A percentile compares a stretch with the other conserved stretches of the same genome.
These are phyloP conservation scores for Orcinus orca DNA, from an alignment of 2,113 vertebrate species.

Conservation along the genomic window DNA sequence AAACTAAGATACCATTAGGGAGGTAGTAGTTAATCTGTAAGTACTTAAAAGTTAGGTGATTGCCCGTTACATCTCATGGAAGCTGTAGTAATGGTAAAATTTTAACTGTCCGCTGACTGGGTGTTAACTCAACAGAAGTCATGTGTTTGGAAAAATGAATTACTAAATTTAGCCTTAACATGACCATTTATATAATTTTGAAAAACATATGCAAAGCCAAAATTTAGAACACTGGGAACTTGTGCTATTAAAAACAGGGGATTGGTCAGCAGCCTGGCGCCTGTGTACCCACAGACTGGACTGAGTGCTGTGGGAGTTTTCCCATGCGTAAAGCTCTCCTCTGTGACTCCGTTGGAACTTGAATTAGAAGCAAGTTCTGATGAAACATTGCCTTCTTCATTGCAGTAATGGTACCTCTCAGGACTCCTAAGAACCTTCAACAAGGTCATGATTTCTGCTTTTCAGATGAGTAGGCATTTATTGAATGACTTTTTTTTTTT, in stretches of 20 bases:
- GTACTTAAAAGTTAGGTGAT: background rate
- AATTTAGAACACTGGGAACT: background rate
- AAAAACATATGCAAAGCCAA: background rate
- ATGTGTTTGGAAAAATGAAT: background rate
- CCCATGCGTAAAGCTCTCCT: background rate
- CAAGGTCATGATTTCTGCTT: background rate
- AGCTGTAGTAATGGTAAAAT: background rate
- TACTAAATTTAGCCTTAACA: background rate
- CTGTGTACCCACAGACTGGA: background rate
- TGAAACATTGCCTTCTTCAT: background rate
- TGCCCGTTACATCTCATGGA: background rate
- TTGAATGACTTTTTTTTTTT: background rate
- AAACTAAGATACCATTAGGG: background rate
- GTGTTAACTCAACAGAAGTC: background rate
- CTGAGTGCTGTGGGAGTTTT: background rate
- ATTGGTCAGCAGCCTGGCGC: background rate
- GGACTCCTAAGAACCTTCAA: background rate
- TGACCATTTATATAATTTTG: conserved; percentile 7
- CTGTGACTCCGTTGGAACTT: background rate
- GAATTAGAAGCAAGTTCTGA: background rate
- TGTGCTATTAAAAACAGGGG: background rate
- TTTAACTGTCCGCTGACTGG: background rate
- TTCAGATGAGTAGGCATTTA: background rate
- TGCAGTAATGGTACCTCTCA: background rate
- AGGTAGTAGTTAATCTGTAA: background rate